Base-by-base conservation (phyloP, 2,888 invertebrate species). In the Cotesia congregata region DNA sequence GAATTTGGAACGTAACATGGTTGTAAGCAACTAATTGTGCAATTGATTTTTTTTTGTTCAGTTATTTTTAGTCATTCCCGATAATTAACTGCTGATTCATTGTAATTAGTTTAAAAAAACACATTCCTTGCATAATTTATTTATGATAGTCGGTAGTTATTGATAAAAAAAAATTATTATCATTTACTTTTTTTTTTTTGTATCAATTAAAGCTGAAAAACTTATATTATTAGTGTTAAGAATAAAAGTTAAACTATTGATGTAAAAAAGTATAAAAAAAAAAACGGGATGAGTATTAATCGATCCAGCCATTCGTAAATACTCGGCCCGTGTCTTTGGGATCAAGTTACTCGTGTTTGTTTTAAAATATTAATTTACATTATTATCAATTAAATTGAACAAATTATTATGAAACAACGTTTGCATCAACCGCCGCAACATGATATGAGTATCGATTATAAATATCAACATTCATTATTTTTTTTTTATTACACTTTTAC, bases 261-360 rank as follows among this genome's bases (percentile, higher is more conserved):
- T 9, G 3, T 50, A 4, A 50, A 50, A 50, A 50, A 50, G 12
- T 50, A 50, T 50, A 50, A 1, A 9, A 15, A 62, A 61, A 59
- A 50, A 70, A 65, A 64, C 72, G 71, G 72, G 65, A 5, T 41
- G 80, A 80, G 78, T 67, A 68, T 76, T 64, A 59, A 6, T 77
- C 79, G 81, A 80, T 40, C 50, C 81, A 81, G 81, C 81, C 81
- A 80, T 78, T 81, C 81, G 79, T 75, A 17, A 60, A 74, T 71
- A 74, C 78, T 81, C 81, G 77, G 72, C 64, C 78, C 79, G 81
- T 80, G 81, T 79, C 81, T 79, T 80, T 76, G 77, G 79, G 77
- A 81, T 77, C 77, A 80, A 68, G 50, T 50, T 12, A 12, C 12
- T 50, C 3, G 50, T 50, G 12, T 50, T 12, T 7, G 12, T 12